phyloP scores from a whole-genome alignment of 2,113 vertebrate genomes.

The Bolborhynchus lineola region DNA sequence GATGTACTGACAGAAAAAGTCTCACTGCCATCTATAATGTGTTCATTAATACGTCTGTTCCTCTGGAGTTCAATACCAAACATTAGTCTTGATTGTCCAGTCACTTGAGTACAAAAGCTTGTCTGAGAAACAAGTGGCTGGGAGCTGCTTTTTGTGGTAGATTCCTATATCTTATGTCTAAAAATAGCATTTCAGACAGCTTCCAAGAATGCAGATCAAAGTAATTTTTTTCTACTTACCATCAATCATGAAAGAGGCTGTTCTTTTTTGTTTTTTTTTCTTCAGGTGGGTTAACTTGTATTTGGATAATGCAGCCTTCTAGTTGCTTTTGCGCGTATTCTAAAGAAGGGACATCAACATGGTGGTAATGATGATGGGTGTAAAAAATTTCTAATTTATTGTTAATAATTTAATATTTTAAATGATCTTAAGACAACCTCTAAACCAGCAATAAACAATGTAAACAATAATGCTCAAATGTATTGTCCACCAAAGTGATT shows the following conservation, averaged over 20 bases:
- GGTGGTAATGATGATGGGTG: neutral
- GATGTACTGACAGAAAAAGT: neutral
- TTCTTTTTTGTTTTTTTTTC: neutral
- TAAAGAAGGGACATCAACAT: neutral
- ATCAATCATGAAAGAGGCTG: neutral
- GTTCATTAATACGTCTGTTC: neutral
- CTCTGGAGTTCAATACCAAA: neutral
- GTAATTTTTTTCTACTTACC: neutral
- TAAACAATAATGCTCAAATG: neutral
- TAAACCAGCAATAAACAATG: neutral
- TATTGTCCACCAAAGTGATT: neutral
- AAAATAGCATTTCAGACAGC: neutral
- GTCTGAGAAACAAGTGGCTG: neutral
- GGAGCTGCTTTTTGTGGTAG: neutral
- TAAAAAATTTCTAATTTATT: neutral
- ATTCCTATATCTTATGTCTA: neutral
- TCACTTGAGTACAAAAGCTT: neutral
- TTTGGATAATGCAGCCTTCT: neutral
- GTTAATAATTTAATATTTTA: neutral
- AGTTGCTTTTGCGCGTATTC: neutral
- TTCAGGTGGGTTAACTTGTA: neutral
- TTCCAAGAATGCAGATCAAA: neutral
- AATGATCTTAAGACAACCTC: neutral
- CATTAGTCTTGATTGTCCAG: neutral
- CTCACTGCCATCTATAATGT: fast-evolving